These are phyloP conservation scores for Chaetodon trifasciatus DNA, from an alignment of 2,797 vertebrate genomes.

Conservation along the genomic window DNA sequence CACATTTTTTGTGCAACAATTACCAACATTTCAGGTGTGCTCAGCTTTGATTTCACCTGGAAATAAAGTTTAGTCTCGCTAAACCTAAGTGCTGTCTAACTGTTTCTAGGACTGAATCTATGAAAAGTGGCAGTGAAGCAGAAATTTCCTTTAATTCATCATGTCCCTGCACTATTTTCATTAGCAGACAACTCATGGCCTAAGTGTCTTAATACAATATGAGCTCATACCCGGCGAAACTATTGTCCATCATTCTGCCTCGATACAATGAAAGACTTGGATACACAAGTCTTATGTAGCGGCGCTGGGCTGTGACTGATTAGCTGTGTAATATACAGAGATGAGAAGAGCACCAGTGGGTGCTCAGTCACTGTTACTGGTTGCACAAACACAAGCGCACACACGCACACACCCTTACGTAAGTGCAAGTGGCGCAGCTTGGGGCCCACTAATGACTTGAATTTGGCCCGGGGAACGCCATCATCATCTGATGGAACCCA, in stretches of 20 bases:
- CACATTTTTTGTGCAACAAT: background rate
- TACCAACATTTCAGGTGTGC: background rate
- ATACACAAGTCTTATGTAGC: conserved; percentile 33
- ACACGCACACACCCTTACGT: conserved; percentile 61
- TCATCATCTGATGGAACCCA: conserved; percentile 68
- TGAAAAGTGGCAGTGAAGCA: background rate
- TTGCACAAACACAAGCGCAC: conserved; percentile 50
- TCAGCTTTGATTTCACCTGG: background rate
- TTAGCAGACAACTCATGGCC: background rate
- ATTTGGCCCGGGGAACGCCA: conserved; percentile 63
- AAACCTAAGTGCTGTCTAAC: background rate
- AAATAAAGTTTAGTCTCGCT: background rate
- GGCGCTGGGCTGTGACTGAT: conserved; percentile 59
- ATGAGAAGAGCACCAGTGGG: conserved; percentile 70
- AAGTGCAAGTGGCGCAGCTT: conserved; percentile 68
- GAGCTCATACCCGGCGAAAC: background rate
- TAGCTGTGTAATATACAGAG: conserved; percentile 66
- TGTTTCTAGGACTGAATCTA: background rate
- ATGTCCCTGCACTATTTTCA: background rate
- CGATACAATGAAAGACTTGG: conserved; percentile 28
- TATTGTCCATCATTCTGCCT: conserved; percentile 10
- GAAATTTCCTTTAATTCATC: background rate
- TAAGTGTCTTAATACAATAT: background rate
- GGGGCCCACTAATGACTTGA: conserved; percentile 73
- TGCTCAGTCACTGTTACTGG: conserved; percentile 60